phyloP scores from a whole-genome alignment of 30 jellyfish, hydroid and myxozoan species.

The Thelohanellus kitauei region DNA sequence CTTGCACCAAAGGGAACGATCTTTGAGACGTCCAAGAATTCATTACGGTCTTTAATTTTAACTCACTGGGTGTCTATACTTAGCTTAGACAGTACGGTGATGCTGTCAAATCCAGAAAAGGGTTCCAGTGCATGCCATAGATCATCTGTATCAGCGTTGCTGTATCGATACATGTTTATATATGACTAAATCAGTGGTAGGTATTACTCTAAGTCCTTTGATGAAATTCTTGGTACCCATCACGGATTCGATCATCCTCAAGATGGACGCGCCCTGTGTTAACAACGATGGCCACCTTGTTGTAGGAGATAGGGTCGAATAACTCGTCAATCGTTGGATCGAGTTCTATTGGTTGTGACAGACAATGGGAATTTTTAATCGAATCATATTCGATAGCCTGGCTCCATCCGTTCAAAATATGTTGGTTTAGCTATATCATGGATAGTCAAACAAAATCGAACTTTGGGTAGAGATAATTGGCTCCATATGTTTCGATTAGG shows the following conservation, averaged over 20 bases:
- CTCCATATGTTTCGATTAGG: slow-evolving; percentile 68
- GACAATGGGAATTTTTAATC: slow-evolving; percentile 57
- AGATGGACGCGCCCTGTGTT: slow-evolving; percentile 70
- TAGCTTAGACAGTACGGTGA: slow-evolving; percentile 50
- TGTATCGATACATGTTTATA: slow-evolving; percentile 13
- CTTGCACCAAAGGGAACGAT: slow-evolving; percentile 41
- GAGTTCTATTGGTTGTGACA: slow-evolving; percentile 29
- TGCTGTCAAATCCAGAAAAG: slow-evolving; percentile 11
- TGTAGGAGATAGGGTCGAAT: slow-evolving; percentile 78
- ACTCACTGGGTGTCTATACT: slow-evolving; percentile 23
- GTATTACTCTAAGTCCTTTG: slow-evolving; percentile 34
- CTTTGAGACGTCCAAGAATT: slow-evolving; percentile 81
- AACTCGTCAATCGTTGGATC: slow-evolving; percentile 77
- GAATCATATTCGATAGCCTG: slow-evolving; percentile 61
- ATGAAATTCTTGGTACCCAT: slow-evolving; percentile 24
- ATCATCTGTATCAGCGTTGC: slow-evolving; percentile 77
- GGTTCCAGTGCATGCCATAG: slow-evolving; percentile 29
- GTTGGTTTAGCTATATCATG: slow-evolving; percentile 37
- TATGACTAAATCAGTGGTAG: slow-evolving; percentile 6
- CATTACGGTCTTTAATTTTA: slow-evolving; percentile 34
- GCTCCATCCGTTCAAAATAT: slow-evolving; percentile 86
- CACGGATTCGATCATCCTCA: slow-evolving; percentile 61
- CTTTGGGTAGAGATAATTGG: slow-evolving; percentile 20
- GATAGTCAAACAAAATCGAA: slow-evolving; percentile 22
- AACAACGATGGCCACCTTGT: slow-evolving; percentile 29